Conservation (phyloP, 2,113 vertebrate species). For the Eonycteris spelaea region DNA sequence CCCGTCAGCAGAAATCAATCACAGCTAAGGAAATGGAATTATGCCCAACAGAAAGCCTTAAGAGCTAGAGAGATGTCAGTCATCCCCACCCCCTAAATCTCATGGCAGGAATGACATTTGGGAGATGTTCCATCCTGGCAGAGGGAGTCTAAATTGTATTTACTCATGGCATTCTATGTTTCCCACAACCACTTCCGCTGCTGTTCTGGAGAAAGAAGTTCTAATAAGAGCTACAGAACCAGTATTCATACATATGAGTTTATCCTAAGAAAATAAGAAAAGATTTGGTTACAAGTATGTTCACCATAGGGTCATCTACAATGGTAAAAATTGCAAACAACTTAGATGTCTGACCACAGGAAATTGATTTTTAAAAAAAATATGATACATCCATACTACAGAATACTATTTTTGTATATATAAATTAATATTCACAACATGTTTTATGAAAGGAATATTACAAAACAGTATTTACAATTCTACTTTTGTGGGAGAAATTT, state of each 20-base stretch:
- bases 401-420: background rate
- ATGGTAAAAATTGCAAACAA: background rate
- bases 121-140: background rate
- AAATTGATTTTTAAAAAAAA: background rate
- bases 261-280: background rate
- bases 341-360: background rate
- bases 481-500: background rate
- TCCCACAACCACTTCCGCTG: background rate
- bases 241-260: background rate
- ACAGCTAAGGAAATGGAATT: background rate
- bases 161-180: background rate
- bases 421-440: background rate
- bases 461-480: background rate
- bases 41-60: background rate
- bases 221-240: background rate
- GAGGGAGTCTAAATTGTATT: background rate
- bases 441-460: background rate
- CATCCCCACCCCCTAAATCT: background rate
- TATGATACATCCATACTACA: background rate
- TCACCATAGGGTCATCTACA: background rate
- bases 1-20: background rate
- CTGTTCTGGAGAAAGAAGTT: background rate
- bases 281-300: background rate
- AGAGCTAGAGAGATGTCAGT: background rate
- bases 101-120: background rate